Percentiles rank a stretch among this genome's conserved stretches.
Evolutionary conservation across 2,113 vertebrate genomes (phyloP).

Genomic region (Tachycineta bicolor): DNA sequence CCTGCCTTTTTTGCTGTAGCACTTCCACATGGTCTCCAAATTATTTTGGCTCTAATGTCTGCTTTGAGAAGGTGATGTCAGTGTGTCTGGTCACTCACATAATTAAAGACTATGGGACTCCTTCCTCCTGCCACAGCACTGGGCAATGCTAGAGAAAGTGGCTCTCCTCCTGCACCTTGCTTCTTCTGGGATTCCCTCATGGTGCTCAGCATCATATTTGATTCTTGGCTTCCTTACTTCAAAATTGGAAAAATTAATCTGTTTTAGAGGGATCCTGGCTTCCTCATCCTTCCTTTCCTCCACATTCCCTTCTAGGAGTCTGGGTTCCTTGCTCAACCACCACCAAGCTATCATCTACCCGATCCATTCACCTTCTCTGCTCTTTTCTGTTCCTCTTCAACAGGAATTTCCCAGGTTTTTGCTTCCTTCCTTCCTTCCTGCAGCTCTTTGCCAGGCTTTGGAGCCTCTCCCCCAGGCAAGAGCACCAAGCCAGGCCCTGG

Average conservation of each 20-base stretch:
- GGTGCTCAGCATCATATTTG: background rate
- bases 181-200: background rate
- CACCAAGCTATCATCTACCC: background rate
- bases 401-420: background rate
- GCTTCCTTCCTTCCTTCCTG: background rate
- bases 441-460: background rate
- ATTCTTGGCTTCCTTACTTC: background rate
- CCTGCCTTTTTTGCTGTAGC: background rate
- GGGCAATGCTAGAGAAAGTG: background rate
- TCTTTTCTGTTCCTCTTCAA: background rate
- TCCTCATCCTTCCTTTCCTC: background rate
- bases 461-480: background rate
- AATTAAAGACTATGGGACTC: background rate
- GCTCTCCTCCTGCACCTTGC: background rate
- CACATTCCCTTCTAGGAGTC: background rate
- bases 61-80: background rate
- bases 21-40: background rate
- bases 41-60: background rate
- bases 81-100: background rate
- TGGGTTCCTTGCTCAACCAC: background rate
- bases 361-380: background rate
- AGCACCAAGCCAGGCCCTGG: fast-evolving
- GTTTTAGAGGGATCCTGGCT: background rate
- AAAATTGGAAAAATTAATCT: background rate
- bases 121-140: background rate